Conservation (phyloP, 2,113 vertebrate genomes). For the Aplodontia rufa region DNA sequence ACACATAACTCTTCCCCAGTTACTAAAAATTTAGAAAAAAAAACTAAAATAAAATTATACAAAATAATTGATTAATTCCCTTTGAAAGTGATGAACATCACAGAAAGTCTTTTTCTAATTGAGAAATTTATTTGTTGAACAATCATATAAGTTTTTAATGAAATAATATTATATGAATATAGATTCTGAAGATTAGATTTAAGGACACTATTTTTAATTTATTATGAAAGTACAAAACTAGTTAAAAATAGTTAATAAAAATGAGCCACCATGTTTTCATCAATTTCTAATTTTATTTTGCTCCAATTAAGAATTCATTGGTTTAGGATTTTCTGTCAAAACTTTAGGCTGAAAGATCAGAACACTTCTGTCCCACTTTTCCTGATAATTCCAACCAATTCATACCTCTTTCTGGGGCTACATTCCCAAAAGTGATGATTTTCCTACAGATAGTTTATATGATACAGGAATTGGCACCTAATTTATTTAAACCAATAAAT, state of each 20-base stretch:
- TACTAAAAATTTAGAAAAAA: background rate
- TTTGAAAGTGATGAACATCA: background rate
- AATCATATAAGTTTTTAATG: too few species aligned
- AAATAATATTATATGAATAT: too few species aligned
- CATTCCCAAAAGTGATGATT: background rate
- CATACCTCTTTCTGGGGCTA: background rate
- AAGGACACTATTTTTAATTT: background rate
- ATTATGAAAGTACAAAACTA: background rate
- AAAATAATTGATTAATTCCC: background rate
- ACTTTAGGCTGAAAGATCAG: background rate
- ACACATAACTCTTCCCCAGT: background rate
- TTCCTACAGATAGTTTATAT: background rate
- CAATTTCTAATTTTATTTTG: background rate
- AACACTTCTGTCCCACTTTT: background rate
- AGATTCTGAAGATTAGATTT: too few species aligned
- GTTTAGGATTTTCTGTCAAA: background rate
- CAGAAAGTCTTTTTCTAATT: too few species aligned
- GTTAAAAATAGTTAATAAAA: background rate
- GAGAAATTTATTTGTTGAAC: too few species aligned
- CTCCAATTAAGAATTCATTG: background rate
- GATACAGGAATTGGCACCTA: background rate
- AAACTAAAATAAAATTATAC: background rate
- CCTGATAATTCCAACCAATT: background rate
- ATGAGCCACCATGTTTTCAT: background rate
- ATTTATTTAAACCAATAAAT: background rate